Evolutionary conservation across 2,113 vertebrate genomes (phyloP), one percentile per base, ranked within the genome.

Genomic region (Conger conger): DNA sequence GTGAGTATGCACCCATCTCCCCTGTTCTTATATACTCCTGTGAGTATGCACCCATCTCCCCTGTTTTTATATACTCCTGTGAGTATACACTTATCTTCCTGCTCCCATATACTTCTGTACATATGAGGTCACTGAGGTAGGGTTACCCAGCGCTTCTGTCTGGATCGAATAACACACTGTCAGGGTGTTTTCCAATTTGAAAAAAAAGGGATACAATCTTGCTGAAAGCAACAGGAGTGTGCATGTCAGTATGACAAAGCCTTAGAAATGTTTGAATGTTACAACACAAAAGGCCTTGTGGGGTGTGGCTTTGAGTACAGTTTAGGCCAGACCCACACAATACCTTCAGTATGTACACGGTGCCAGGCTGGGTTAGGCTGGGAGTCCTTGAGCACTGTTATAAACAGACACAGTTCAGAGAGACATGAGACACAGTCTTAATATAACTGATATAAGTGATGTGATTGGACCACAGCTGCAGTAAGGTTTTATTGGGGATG

Each of bases 1-100:
- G 98, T 99, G 93, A 96, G 97, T 97, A 36, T 76, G 17, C 9
- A n/a, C 97, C 98, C 86, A 99, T 99, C 90, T 99, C 99, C 87
- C 98, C 98, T 16, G 98, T 98, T 1, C 95, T 99, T 88, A 99
- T 99, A 90, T 99, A 99, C 91, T 99, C 98, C 4, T 99, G 98
- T 99, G 93, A 96, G 97, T 97, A 36, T 76, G 17, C 9, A n/a
- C 97, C 98, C 86, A 99, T 99, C 90, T 99, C 99, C 87, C 98
- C 98, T 16, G 98, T 98, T 1, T 94, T 99, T 88, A 99, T 99
- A 90, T 99, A 99, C 91, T 99, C 98, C 4, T 99, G 98, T 99
- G 93, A 96, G 97, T 97, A 36, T 76, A 9, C 9, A n/a, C n/a
- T n/a, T n/a, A 99, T 99, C 90, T 99, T 99, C 87, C 98, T 98